phyloP scores from a whole-genome alignment of 1,140 invertebrate species.

The Branchinecta lynchi region DNA sequence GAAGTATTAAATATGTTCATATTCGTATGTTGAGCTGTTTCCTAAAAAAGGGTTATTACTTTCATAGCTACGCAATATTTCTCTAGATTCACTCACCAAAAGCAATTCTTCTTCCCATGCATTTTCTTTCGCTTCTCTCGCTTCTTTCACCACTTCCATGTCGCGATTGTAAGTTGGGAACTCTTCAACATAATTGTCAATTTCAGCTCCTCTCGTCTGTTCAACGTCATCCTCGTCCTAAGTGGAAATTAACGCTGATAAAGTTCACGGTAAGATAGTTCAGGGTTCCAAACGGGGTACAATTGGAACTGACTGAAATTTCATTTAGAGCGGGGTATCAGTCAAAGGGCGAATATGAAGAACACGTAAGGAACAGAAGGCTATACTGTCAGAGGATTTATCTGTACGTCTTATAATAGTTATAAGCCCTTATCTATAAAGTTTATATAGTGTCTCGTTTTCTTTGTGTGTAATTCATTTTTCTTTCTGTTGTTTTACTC shows the following conservation, averaged over 20 bases:
- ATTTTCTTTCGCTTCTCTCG: slow-evolving; percentile 47
- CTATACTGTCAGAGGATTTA: too few species aligned
- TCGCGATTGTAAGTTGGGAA: slow-evolving; percentile 56
- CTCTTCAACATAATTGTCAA: slow-evolving; percentile 28
- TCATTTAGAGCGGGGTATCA: slow-evolving; percentile 22
- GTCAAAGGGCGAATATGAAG: slow-evolving; percentile 13
- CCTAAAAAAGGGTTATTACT: too few species aligned
- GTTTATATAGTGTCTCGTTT: too few species aligned
- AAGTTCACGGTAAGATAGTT: neutral
- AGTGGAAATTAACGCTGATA: neutral
- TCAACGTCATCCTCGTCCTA: slow-evolving; percentile 7
- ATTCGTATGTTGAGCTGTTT: too few species aligned
- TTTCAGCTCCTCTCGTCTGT: neutral
- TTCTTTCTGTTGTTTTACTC: too few species aligned
- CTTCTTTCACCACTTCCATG: slow-evolving; percentile 41
- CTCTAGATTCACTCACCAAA: neutral
- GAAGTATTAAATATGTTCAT: too few species aligned
- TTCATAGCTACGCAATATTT: too few species aligned
- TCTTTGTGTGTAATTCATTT: too few species aligned
- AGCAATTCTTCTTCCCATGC: slow-evolving; percentile 53
- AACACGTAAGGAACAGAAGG: too few species aligned
- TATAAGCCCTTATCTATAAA: too few species aligned
- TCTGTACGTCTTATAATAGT: too few species aligned
- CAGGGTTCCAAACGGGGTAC: neutral
- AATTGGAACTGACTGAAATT: neutral